phyloP scores from a whole-genome alignment of 2,888 invertebrate genomes.

The Melanophora roralis region DNA sequence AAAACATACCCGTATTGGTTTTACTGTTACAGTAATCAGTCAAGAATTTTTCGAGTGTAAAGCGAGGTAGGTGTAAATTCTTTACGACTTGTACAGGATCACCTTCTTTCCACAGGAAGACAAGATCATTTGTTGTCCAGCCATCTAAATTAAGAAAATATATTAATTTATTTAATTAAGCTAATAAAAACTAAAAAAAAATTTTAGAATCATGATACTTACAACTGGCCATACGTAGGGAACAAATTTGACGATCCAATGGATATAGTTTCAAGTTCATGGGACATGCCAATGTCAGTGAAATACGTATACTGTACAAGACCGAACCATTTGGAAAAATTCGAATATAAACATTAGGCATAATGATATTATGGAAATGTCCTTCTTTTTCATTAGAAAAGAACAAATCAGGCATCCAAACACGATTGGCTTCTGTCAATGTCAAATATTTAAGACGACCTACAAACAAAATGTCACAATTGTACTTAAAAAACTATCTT shows the following conservation, averaged over 20 bases:
- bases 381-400: conserved; percentile 99
- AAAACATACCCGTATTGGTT: conserved; percentile 91
- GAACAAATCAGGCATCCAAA: conserved; percentile 99
- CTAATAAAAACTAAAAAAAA: background rate
- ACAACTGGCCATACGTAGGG: conserved; percentile 97
- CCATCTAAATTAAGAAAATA: conserved; percentile 87
- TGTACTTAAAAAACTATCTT: too few relatives aligned
- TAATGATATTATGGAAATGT: conserved; percentile 97
- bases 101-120: conserved; percentile 96
- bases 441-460: conserved; percentile 94
- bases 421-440: conserved; percentile 94
- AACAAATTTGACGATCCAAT: conserved; percentile 95
- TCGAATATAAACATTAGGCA: conserved; percentile 98
- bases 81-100: conserved; percentile 97
- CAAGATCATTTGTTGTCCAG: conserved; percentile 97
- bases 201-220: conserved; percentile 78
- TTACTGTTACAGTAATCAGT: conserved; percentile 98
- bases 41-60: conserved; percentile 95
- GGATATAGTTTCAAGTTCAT: conserved; percentile 99
- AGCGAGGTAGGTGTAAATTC: conserved; percentile 94
- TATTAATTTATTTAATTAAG: background rate
- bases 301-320: conserved; percentile 97
- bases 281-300: conserved; percentile 95
- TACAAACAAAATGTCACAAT: conserved; percentile 68
- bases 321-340: conserved; percentile 97